Conservation (phyloP, 2,113 vertebrate genomes). For the Ophthalmotilapia sp. region DNA sequence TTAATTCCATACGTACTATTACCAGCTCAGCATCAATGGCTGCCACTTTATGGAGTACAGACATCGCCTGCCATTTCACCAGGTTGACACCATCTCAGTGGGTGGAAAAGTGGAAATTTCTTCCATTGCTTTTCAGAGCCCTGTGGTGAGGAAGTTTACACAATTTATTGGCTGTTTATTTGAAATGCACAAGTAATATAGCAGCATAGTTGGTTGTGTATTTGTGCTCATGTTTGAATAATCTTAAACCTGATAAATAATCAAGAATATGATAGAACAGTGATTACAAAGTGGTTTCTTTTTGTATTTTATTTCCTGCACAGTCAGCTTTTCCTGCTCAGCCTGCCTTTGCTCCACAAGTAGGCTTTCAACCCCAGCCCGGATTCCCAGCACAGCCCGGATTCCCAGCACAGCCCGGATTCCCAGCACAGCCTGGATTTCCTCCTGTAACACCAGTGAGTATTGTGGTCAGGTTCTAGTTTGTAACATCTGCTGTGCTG, state of each 20-base stretch:
- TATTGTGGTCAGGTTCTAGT: background rate
- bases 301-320: background rate
- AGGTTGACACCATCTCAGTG: constrained; percentile 50
- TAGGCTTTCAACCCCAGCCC: background rate
- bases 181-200: background rate
- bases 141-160: constrained; percentile 32
- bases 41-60: constrained; percentile 41
- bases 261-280: background rate
- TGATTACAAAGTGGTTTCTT: background rate
- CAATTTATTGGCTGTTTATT: background rate
- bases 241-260: background rate
- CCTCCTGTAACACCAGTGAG: constrained; percentile 37
- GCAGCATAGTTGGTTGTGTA: background rate
- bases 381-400: background rate
- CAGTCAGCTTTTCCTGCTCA: background rate
- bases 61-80: constrained; percentile 39
- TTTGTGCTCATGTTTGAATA: background rate
- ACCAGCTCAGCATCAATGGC: constrained; percentile 72
- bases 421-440: background rate
- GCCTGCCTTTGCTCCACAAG: background rate
- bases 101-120: constrained; percentile 60
- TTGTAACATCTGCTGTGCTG: background rate
- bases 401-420: background rate
- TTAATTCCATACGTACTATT: background rate
- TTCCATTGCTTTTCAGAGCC: constrained; percentile 59